Conservation (phyloP, 2,797 vertebrate genomes). For the Sitta carolinensis region DNA sequence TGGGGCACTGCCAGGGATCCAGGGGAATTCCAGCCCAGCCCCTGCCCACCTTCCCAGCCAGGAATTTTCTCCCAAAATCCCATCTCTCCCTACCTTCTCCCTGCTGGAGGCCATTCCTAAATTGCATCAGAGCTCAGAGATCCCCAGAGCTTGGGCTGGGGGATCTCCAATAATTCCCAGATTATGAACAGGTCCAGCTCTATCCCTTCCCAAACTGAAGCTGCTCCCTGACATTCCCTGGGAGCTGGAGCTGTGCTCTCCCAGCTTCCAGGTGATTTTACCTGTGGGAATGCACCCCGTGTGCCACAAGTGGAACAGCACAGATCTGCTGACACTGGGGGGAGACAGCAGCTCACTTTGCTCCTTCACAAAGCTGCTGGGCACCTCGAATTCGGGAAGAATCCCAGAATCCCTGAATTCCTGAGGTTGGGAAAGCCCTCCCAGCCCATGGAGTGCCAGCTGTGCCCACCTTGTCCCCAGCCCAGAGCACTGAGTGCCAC, state of each 20-base stretch:
- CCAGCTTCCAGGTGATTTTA: neutral
- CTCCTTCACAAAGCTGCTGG: neutral
- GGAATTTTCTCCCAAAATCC: neutral
- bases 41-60: neutral
- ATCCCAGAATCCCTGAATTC: fast-evolving
- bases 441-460: fast-evolving
- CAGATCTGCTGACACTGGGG: constrained; percentile 37
- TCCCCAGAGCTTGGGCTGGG: neutral
- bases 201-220: neutral
- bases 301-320: neutral
- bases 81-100: neutral
- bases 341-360: constrained; percentile 54
- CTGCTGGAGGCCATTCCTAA: neutral
- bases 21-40: neutral
- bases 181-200: neutral
- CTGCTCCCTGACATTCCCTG: neutral
- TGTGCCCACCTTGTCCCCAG: neutral
- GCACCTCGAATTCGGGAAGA: neutral
- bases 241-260: neutral
- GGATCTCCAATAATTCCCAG: neutral
- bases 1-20: neutral
- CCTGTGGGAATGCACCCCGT: too few species aligned
- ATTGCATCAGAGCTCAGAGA: neutral
- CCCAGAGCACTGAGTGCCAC: neutral
- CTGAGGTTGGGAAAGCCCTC: neutral